Conservation (phyloP, 2,888 invertebrate genomes). For the Spatulosminthurus flaviceps region DNA sequence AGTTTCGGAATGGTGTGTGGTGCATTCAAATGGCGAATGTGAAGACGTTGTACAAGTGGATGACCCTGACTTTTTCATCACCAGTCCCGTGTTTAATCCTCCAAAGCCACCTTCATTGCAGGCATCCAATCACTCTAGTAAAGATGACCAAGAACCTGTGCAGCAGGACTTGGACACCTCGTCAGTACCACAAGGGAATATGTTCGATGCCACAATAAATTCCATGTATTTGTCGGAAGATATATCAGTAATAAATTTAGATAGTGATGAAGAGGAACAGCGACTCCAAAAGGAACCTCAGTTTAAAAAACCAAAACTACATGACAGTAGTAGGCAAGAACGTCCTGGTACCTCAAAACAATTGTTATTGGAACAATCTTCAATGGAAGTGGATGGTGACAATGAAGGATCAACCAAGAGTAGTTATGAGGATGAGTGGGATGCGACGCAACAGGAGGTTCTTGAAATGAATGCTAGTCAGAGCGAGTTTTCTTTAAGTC, state of each 20-base stretch:
- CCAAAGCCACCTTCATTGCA: neutral
- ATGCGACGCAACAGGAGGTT: neutral
- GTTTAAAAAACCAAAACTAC: neutral
- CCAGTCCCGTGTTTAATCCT: neutral
- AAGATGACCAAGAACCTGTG: neutral
- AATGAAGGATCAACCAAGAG: neutral
- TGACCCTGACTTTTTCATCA: constrained; percentile 24
- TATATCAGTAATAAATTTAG: neutral
- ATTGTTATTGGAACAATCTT: no score
- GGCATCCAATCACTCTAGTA: neutral
- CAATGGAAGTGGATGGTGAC: neutral
- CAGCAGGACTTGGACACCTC: no score
- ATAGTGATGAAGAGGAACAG: neutral
- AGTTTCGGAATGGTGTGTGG: constrained; percentile 25
- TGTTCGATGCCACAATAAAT: neutral
- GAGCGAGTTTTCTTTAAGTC: neutral
- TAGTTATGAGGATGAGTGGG: constrained; percentile 20
- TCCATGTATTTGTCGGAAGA: neutral
- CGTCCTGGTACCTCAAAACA: neutral
- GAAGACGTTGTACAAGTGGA: constrained; percentile 5
- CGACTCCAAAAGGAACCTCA: neutral
- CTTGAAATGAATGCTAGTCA: neutral
- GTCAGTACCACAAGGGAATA: neutral
- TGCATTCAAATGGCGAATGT: constrained; percentile 2
- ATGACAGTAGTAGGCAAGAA: neutral